A percentile compares a stretch with the other conserved stretches of the same genome.
Evolutionary conservation across 2,888 invertebrate species (phyloP).

Genomic region (Apodemia hepburni): DNA sequence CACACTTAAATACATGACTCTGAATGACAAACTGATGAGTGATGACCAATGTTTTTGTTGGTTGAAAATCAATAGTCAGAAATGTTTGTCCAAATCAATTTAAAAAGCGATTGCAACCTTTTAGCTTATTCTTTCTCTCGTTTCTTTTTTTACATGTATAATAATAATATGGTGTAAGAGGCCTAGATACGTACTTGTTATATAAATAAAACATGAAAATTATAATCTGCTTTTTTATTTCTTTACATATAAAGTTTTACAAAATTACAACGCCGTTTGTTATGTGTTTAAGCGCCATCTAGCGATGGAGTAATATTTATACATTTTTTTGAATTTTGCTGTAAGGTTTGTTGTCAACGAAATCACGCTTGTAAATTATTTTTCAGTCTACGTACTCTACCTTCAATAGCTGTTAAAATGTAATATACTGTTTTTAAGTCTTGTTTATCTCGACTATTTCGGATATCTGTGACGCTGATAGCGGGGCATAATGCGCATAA

Average conservation of each 20-base stretch:
- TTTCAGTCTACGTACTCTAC: slow-evolving; percentile 56
- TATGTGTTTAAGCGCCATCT: background rate
- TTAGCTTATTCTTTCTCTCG: no score
- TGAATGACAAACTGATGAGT: no score
- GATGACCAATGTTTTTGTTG: no score
- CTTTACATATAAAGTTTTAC: background rate
- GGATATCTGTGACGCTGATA: slow-evolving; percentile 48
- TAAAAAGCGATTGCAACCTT: no score
- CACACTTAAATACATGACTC: no score
- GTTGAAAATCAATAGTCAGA: no score
- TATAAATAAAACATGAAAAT: slow-evolving; percentile 2
- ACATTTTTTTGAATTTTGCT: background rate
- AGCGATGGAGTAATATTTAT: background rate
- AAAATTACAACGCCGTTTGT: background rate
- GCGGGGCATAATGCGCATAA: slow-evolving; percentile 39
- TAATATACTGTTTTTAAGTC: slow-evolving; percentile 54
- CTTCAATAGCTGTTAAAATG: slow-evolving; percentile 59
- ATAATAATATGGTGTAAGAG: background rate
- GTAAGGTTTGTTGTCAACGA: background rate
- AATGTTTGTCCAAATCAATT: no score
- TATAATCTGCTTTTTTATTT: background rate
- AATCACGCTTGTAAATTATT: slow-evolving; percentile 35
- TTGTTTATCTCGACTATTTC: slow-evolving; percentile 42
- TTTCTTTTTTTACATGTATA: background rate
- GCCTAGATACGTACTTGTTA: background rate